Evolutionary conservation across 2,797 vertebrate species (phyloP).

Genomic region (Sciurus vulgaris): DNA sequence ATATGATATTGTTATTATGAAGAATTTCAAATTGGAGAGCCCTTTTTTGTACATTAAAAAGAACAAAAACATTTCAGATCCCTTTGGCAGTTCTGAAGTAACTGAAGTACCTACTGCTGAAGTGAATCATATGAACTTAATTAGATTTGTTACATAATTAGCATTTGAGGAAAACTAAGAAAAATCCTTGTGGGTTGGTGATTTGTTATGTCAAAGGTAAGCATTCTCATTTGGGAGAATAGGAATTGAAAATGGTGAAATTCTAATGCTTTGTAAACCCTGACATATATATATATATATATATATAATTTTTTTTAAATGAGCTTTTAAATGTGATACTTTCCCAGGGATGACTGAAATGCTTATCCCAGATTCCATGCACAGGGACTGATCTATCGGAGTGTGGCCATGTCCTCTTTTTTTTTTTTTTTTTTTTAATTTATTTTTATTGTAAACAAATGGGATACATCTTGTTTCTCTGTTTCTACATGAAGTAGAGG

Average conservation of each 20-base stretch:
- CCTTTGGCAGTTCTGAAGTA: conserved; percentile 73
- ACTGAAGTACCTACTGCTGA: conserved; percentile 73
- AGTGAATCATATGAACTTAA: conserved; percentile 74
- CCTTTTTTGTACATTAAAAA: background rate
- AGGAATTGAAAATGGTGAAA: conserved; percentile 73
- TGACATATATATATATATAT: background rate
- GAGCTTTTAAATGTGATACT: conserved; percentile 51
- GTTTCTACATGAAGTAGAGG: too few species aligned
- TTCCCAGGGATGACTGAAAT: conserved; percentile 17
- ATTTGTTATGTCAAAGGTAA: conserved; percentile 73
- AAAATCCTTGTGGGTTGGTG: conserved; percentile 74
- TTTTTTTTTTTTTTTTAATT: too few species aligned
- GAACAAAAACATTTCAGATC: conserved; percentile 38
- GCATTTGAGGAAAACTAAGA: conserved; percentile 77
- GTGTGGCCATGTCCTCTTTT: background rate
- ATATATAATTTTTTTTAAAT: background rate
- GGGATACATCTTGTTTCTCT: too few species aligned
- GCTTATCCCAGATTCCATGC: background rate
- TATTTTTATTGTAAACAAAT: too few species aligned
- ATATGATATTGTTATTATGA: background rate
- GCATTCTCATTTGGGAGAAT: background rate
- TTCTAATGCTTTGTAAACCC: conserved; percentile 6
- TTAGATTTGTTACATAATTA: conserved; percentile 81
- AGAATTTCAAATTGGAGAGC: background rate
- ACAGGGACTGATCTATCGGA: accelerated